Evolutionary conservation across 2,113 vertebrate species (phyloP).

Genomic region (Oxyruncus cristatus): DNA sequence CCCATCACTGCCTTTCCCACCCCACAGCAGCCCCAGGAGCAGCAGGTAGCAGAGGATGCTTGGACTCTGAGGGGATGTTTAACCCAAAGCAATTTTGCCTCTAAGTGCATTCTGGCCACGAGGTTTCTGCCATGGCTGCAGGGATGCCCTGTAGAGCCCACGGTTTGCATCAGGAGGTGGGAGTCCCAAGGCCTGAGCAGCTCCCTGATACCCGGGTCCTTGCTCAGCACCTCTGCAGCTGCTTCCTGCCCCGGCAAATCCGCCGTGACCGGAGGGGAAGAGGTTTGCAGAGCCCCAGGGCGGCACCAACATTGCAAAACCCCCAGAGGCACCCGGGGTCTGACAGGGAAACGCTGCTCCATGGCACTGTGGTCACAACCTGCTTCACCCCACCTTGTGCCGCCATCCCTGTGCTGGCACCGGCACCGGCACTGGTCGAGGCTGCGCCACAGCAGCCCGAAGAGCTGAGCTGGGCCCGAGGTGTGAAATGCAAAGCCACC

Average conservation of each 20-base stretch:
- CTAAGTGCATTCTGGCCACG: fast-evolving
- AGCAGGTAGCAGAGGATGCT: not conserved
- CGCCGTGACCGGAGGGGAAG: fast-evolving
- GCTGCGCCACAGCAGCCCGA: not conserved
- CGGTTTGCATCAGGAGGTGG: not conserved
- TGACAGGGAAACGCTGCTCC: fast-evolving
- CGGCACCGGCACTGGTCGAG: not conserved
- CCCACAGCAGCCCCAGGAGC: not conserved
- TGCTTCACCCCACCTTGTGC: not conserved
- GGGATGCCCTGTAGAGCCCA: not conserved
- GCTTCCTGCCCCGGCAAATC: not conserved
- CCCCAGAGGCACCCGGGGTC: fast-evolving
- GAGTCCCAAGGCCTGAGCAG: fast-evolving
- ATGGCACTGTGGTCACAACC: not conserved
- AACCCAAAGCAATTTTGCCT: not conserved
- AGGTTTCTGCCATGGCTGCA: not conserved
- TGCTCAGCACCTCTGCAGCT: not conserved
- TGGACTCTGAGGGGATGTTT: too few species aligned
- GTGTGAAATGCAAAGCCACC: slow-evolving; percentile 14
- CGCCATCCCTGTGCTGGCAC: fast-evolving
- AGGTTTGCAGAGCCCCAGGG: not conserved
- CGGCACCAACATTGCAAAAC: not conserved
- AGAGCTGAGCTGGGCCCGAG: not conserved
- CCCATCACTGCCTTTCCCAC: not conserved
- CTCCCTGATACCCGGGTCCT: fast-evolving